Percentiles rank a stretch among this genome's conserved stretches.
Conservation (phyloP, 2,888 invertebrate genomes). For the Exocentrus adspersus region DNA sequence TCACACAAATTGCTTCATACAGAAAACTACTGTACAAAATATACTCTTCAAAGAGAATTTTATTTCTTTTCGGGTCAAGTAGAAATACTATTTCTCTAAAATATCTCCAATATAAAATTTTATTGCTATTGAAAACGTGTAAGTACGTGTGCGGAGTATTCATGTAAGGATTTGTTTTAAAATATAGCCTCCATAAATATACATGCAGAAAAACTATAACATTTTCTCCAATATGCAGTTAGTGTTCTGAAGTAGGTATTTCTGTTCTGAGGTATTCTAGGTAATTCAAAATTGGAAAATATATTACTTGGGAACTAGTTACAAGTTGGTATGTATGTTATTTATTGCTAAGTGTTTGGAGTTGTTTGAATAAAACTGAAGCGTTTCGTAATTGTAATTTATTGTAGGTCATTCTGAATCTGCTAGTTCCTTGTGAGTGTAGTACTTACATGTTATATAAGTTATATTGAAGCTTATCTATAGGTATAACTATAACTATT, state of each 20-base stretch:
- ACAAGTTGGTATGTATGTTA: too few species aligned
- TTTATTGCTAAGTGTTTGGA: too few species aligned
- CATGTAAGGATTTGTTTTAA: slow-evolving; percentile 18
- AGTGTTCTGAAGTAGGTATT: background rate
- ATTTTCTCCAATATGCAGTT: background rate
- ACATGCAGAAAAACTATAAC: background rate
- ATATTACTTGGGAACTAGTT: too few species aligned
- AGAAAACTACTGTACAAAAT: background rate
- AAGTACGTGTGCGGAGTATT: slow-evolving; percentile 16
- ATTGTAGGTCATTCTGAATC: too few species aligned
- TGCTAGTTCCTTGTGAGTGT: too few species aligned
- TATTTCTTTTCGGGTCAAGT: slow-evolving; percentile 16
- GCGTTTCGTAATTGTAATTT: too few species aligned
- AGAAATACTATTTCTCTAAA: slow-evolving; percentile 19
- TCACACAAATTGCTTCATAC: background rate
- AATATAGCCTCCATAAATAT: slow-evolving; percentile 16
- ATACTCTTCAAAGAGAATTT: slow-evolving; percentile 13
- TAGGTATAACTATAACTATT: too few species aligned
- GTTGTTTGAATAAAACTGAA: too few species aligned
- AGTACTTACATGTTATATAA: too few species aligned
- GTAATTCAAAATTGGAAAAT: too few species aligned
- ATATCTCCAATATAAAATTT: slow-evolving; percentile 20
- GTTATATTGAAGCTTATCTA: too few species aligned
- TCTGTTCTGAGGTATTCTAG: too few species aligned
- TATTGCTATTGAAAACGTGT: slow-evolving; percentile 21